These are phyloP conservation scores for Jacana jacana DNA, from an alignment of 2,113 vertebrate genomes.

Conservation along the genomic window DNA sequence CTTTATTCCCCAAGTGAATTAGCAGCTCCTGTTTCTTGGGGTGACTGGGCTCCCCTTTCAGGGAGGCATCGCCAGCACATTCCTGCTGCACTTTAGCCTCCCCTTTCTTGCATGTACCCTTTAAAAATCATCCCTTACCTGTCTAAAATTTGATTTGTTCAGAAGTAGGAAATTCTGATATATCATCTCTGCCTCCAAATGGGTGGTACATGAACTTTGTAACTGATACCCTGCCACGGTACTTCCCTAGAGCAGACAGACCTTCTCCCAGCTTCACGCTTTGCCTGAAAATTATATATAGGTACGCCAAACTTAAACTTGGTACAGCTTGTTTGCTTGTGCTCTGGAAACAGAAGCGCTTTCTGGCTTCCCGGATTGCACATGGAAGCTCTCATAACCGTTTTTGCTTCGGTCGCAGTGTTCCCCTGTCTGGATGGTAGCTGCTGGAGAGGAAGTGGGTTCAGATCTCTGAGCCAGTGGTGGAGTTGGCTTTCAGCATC, in stretches of 20 bases:
- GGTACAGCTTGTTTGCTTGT: neutral
- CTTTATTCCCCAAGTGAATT: slow-evolving; percentile 42
- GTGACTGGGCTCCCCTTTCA: neutral
- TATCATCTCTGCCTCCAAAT: neutral
- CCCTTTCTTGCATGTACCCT: neutral
- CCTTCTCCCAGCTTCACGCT: neutral
- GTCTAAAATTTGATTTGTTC: neutral
- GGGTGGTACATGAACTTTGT: neutral
- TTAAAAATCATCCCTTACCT: neutral
- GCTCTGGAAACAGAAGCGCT: neutral
- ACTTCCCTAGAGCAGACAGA: neutral
- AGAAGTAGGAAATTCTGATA: neutral
- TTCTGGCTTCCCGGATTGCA: neutral
- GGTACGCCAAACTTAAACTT: neutral
- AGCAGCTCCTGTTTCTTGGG: slow-evolving; percentile 28
- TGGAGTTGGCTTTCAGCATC: neutral
- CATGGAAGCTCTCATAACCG: neutral
- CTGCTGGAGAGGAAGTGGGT: neutral
- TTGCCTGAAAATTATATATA: neutral
- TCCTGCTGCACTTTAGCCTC: neutral
- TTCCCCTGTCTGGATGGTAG: neutral
- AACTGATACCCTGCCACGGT: neutral
- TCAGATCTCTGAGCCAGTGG: neutral
- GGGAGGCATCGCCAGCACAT: neutral
- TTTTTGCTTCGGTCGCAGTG: neutral